phyloP scores from a whole-genome alignment of 2,797 vertebrate species.

The Spatula clypeata region DNA sequence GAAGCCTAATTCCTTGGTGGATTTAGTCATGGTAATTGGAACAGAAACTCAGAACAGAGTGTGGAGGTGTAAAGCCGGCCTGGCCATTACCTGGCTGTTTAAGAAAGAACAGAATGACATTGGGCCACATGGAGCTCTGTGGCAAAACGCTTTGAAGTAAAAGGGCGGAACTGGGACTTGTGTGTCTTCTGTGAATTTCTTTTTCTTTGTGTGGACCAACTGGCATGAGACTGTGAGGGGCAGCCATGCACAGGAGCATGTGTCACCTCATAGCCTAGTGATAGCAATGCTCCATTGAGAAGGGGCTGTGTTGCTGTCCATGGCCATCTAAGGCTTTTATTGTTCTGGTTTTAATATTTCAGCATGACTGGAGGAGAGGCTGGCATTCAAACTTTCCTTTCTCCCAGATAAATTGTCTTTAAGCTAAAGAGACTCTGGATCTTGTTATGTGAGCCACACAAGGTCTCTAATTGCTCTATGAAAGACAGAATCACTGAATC shows the following conservation, averaged over 20 bases:
- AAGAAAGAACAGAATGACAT: conserved; percentile 4
- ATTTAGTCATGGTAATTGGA: conserved; percentile 54
- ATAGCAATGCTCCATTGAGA: background rate
- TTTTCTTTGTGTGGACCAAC: rapidly evolving
- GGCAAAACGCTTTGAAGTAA: background rate
- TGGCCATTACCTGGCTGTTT: conserved; percentile 34
- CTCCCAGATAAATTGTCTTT: background rate
- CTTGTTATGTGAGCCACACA: background rate
- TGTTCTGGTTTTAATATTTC: background rate
- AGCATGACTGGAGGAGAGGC: background rate
- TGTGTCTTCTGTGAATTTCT: background rate
- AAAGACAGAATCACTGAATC: background rate
- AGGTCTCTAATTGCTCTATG: background rate
- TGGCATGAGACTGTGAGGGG: background rate
- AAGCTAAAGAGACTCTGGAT: background rate
- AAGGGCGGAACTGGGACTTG: background rate
- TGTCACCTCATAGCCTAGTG: background rate
- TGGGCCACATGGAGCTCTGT: background rate
- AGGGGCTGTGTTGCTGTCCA: background rate
- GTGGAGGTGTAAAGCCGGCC: conserved; percentile 39
- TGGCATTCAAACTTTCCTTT: background rate
- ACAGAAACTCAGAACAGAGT: background rate
- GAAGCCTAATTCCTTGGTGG: conserved; percentile 52
- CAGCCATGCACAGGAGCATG: background rate
- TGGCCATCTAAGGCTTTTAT: background rate